Conservation (phyloP, 2,888 invertebrate species). For the Priocnemis perturbator region DNA sequence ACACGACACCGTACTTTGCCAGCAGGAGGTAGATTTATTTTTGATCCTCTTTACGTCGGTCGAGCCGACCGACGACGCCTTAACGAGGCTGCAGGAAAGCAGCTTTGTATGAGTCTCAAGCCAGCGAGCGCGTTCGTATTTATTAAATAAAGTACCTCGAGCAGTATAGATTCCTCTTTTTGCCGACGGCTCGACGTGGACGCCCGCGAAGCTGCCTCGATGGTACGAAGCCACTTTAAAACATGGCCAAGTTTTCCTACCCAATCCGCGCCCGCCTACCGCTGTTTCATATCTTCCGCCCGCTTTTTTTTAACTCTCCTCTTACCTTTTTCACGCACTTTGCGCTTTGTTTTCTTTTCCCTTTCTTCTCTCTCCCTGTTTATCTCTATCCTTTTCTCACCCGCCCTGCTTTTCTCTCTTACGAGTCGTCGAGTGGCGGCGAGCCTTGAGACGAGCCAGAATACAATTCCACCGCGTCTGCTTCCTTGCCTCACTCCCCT, state of each 20-base stretch:
- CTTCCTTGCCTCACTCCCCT: not conserved
- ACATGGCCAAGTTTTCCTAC: not conserved
- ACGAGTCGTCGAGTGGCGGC: slow-evolving; percentile 3
- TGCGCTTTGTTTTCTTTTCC: not conserved
- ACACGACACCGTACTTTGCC: not conserved
- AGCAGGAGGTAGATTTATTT: not conserved
- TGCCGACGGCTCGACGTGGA: not conserved
- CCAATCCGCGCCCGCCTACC: not conserved
- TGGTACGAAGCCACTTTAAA: slow-evolving; percentile 4
- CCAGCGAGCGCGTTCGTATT: slow-evolving; percentile 18
- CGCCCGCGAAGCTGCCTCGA: slow-evolving; percentile 17
- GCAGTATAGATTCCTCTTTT: slow-evolving; percentile 4
- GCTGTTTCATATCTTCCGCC: not conserved
- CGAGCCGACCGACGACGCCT: slow-evolving; percentile 3
- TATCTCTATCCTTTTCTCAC: not conserved
- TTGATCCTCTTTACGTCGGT: not conserved
- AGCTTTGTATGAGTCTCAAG: not conserved
- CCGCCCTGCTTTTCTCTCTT: not conserved
- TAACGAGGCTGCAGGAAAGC: slow-evolving; percentile 14
- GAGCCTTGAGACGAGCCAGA: not conserved
- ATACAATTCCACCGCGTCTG: not conserved
- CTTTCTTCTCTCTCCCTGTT: not conserved
- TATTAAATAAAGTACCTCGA: slow-evolving; percentile 23
- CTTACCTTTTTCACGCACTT: slow-evolving; percentile 9
- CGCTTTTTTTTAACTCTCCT: not conserved